Evolutionary conservation across 1,140 invertebrate genomes (phyloP), one percentile per base, ranked within the genome.

Genomic region (Pseudomyrmex concolor): DNA sequence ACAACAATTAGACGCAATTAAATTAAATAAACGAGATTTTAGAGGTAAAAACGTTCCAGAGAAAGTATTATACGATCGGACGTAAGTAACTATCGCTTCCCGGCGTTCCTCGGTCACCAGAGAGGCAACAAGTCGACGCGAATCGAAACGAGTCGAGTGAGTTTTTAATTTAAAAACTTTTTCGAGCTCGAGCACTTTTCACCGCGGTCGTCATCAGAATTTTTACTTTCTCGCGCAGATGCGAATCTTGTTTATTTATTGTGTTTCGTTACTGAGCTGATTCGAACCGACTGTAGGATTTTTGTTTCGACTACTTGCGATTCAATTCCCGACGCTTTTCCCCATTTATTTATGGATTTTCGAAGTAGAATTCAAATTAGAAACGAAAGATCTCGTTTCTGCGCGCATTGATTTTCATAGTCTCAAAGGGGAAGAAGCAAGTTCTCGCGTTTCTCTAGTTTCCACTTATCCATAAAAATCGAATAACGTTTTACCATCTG

Each of bases 41-140:
- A 48, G 19, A 48, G 54, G 9, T 60, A 60, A 73, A 62, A 73
- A 48, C 55, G 17, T 17, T 13, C 22, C 45, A 4, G 15, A 48
- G 71, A 73, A 57, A 73, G 62, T 62, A 34, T 62, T 59, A 59
- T 59, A 73, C 60, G 70, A 72, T 45, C 9, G 43, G 17, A 73
- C 45, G 71, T 62, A 22, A 48, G 55, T 73, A 73, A 34, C 34
- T 7, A 73, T 73, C 55, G 71, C 19, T 73, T 73, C 17, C 71
- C 62, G 55, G 34, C 71, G 34, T 34, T 2, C 17, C 17, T 34
- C 54, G 45, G 22, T 71, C 55, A 62, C 9, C 13, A 13, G 7
- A 12, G 50, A 19, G 15, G 22, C 17, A 62, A 73, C 22, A 73
- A 73, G 34, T 73, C 43, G 34, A 60, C 22, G 55, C 34, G 71